These are phyloP conservation scores for Oscheius sp. DNA, from an alignment of 2,888 invertebrate genomes.

Conservation along the genomic window DNA sequence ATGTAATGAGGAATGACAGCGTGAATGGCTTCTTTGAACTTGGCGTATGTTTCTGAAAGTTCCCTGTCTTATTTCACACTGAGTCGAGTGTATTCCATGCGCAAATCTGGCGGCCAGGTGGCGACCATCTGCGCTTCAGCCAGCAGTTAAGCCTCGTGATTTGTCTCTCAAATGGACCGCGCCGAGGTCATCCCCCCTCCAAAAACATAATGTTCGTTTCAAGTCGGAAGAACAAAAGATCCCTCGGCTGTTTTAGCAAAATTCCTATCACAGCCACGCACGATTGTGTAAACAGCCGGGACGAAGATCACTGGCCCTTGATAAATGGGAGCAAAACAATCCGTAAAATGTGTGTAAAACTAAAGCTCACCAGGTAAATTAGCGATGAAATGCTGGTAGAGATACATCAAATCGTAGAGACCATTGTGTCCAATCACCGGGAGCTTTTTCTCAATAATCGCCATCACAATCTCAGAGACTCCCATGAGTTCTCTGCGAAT, in stretches of 20 bases:
- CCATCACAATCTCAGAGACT: conserved; percentile 21
- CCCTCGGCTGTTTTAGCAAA: not conserved
- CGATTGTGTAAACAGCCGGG: conserved; percentile 10
- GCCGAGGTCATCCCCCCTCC: no score
- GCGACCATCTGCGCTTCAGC: not conserved
- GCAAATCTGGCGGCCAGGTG: not conserved
- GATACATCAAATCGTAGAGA: conserved; percentile 37
- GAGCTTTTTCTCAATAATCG: conserved; percentile 11
- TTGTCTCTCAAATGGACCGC: not conserved
- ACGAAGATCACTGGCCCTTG: not conserved
- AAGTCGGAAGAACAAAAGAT: no score
- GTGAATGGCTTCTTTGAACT: conserved; percentile 32
- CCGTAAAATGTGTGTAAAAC: not conserved
- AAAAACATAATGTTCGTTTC: no score
- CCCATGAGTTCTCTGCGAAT: conserved; percentile 22
- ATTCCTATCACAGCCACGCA: conserved; percentile 3
- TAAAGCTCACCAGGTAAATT: conserved; percentile 35
- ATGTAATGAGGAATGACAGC: conserved; percentile 31
- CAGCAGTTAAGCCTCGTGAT: not conserved
- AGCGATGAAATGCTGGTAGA: conserved; percentile 37
- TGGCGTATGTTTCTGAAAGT: conserved; percentile 34
- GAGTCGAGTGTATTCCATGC: not conserved
- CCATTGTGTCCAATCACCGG: conserved; percentile 37
- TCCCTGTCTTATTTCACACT: not conserved
- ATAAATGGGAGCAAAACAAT: no score